Evolutionary conservation across 2,888 invertebrate genomes (phyloP).

Genomic region (Tolmerus cingulatus): DNA sequence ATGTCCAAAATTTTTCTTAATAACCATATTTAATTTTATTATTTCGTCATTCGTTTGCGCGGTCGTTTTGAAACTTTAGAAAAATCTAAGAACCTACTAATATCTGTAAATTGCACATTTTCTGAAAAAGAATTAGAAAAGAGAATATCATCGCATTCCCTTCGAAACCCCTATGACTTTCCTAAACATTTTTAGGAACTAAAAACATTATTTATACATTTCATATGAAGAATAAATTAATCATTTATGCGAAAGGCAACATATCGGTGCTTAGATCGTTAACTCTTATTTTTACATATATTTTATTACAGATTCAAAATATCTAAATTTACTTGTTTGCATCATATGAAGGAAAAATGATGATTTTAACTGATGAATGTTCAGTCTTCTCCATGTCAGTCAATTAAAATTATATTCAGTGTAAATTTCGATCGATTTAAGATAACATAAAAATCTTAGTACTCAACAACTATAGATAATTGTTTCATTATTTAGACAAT

Average conservation of each 20-base stretch:
- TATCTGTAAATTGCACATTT: too few species aligned
- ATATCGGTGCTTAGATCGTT: neutral
- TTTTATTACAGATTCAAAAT: neutral
- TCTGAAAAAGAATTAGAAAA: too few species aligned
- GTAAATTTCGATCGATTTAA: neutral
- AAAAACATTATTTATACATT: neutral
- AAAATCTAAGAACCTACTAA: too few species aligned
- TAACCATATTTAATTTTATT: too few species aligned
- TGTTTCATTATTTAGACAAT: neutral
- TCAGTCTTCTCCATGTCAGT: constrained; percentile 13
- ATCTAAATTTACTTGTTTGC: neutral
- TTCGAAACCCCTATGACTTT: too few species aligned
- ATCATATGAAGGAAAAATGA: neutral
- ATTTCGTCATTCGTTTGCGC: too few species aligned
- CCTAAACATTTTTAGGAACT: too few species aligned
- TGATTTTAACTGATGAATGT: constrained; percentile 26
- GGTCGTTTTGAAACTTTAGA: too few species aligned
- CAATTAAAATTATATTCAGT: neutral
- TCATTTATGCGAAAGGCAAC: neutral
- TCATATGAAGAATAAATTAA: neutral
- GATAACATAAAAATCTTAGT: neutral
- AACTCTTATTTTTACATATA: neutral
- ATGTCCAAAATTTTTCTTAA: too few species aligned
- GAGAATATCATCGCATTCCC: too few species aligned
- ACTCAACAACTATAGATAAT: neutral